Base-by-base conservation (phyloP, 1,140 invertebrate species). In the Sinella curviseta region DNA sequence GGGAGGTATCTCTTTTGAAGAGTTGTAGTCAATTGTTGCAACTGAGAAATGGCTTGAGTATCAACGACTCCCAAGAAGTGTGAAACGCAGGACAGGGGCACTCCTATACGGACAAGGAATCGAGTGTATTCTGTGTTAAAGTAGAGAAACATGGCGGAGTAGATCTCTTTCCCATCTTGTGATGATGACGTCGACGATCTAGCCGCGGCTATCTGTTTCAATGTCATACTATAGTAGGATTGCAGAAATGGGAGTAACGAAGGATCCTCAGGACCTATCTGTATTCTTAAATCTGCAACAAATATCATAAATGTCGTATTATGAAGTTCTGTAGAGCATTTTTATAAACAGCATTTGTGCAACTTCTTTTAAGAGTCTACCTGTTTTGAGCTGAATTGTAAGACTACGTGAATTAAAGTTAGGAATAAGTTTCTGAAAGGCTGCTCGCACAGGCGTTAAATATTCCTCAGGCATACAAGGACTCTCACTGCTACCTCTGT, bases 51-150 rank as follows among this genome's bases (percentile, higher is more conserved):
- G 1, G 24, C 39, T 54, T 57, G 31, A 20, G 54, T 33, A 24
- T 77, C 34, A 0, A 73, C 26, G 24, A n/a, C 70, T 31, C 80
- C 80, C 28, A 77, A 28, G 35, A 78, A 81, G 34, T 75, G 75
- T 26, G 80, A 78, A 57, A 81, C 26, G 54, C 80, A 81, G 16
- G 57, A 70, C 12, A 81, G 0, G 26, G 80, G 80, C n/a, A 81
- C 55, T 0, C 76, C 80, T 24, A 55, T 34, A 4, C 48, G 34
- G 3, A 33, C 35, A n/a, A 81, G 73, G 36, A 81, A 81, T 4
- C 54, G 77, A 24, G 30, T 31, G 14, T 80, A 80, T 34, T 80
- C 65, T 12, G 33, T 36, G 12, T 78, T 78, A 28, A 78, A 78
- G 20, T 57, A 77, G 28, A 60, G 28, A 30, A 54, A 74, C 34